phyloP scores from a whole-genome alignment of 2,888 invertebrate genomes.

The Aquatica leii region DNA sequence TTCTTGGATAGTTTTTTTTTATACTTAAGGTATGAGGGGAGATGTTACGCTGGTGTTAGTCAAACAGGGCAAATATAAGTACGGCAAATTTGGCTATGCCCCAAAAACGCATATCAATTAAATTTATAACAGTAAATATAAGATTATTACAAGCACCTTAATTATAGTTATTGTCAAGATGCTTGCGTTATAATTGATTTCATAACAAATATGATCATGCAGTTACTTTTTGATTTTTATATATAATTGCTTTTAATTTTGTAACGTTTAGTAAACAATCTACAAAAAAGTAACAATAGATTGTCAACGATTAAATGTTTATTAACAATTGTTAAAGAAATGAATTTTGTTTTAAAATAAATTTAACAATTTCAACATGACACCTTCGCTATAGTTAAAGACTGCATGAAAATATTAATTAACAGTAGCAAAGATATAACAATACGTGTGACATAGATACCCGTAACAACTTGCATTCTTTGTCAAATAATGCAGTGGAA shows the following conservation, averaged over 20 bases:
- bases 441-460: constrained; percentile 9
- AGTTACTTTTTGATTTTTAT: constrained; percentile 17
- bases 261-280: background rate
- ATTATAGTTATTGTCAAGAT: background rate
- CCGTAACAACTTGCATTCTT: constrained; percentile 23
- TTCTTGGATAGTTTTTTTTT: constrained; percentile 10
- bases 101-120: background rate
- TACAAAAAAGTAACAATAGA: background rate
- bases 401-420: constrained; percentile 44
- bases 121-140: constrained; percentile 6
- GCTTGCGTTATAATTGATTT: background rate
- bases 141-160: constrained; percentile 10
- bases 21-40: constrained; percentile 32
- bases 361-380: background rate
- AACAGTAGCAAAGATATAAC: constrained; percentile 6
- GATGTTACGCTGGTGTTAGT: constrained; percentile 25
- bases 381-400: constrained; percentile 12
- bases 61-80: background rate
- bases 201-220: constrained; percentile 33
- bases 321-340: background rate
- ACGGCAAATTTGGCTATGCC: background rate
- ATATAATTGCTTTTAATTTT: background rate
- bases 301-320: background rate
- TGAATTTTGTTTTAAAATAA: background rate
- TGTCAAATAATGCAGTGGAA: background rate